phyloP scores from a whole-genome alignment of 2,113 vertebrate genomes.

The Engystomops pustulosus region DNA sequence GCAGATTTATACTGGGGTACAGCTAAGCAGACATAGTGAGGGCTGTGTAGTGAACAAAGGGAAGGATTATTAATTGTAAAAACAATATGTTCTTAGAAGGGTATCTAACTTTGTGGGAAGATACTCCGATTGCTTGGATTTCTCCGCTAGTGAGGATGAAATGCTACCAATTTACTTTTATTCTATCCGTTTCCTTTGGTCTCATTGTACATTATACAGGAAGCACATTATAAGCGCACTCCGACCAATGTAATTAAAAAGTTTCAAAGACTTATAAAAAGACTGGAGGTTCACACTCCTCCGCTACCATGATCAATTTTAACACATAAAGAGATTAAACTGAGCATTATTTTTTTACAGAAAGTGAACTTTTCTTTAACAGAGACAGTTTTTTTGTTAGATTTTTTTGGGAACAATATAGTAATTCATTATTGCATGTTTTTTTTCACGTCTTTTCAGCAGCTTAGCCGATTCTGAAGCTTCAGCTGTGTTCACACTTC shows the following conservation, averaged over 20 bases:
- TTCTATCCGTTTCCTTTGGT: background rate
- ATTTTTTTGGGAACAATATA: too few species aligned
- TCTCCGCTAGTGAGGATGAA: background rate
- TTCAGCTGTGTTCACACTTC: background rate
- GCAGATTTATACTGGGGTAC: background rate
- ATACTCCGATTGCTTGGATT: background rate
- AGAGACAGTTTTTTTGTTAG: too few species aligned
- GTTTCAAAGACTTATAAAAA: background rate
- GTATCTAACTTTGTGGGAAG: background rate
- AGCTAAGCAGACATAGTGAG: background rate
- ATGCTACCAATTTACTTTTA: background rate
- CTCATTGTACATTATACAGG: background rate
- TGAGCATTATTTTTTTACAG: background rate
- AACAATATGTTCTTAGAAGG: background rate
- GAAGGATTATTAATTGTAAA: background rate
- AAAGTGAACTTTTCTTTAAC: background rate
- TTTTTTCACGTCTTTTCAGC: too few species aligned
- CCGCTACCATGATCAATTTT: background rate
- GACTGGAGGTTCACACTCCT: background rate
- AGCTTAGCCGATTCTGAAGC: background rate
- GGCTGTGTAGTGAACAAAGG: background rate
- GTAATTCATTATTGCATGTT: background rate
- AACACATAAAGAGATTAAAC: background rate
- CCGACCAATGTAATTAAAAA: constrained; percentile 14
- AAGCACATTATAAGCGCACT: background rate